A percentile compares a stretch with the other conserved stretches of the same genome.
Evolutionary conservation across 37 sponge, comb jelly and placozoan genomes (phyloP).

Genomic region (Amphimedon queenslandica): DNA sequence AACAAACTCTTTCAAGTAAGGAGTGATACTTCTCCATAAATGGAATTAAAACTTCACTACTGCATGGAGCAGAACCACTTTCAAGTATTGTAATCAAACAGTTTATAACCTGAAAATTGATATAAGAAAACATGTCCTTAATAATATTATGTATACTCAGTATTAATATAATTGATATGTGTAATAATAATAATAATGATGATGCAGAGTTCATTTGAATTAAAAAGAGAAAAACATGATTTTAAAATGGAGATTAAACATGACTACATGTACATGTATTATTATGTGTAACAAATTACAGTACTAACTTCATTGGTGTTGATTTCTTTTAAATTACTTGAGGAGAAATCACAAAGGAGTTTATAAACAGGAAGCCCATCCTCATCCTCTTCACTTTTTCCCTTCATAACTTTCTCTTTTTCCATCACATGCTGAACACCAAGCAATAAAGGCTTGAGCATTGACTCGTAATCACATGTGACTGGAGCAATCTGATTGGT

Average conservation of each 20-base stretch:
- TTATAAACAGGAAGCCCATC: not conserved
- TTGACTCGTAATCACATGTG: not conserved
- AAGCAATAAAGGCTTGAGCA: not conserved
- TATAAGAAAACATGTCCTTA: too few relatives aligned
- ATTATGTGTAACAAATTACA: too few relatives aligned
- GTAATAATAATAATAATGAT: too few relatives aligned
- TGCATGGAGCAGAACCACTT: not conserved
- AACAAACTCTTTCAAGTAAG: not conserved
- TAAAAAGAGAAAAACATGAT: too few relatives aligned
- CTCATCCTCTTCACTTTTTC: not conserved
- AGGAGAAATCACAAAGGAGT: not conserved
- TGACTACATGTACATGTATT: too few relatives aligned
- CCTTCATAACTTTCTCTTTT: not conserved
- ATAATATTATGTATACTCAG: not conserved
- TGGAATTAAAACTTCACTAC: not conserved
- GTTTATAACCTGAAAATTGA: conserved; percentile 1
- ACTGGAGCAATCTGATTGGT: not conserved
- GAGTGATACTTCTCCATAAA: not conserved
- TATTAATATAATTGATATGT: not conserved
- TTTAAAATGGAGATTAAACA: too few relatives aligned
- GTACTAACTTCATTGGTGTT: not conserved
- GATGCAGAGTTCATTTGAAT: too few relatives aligned
- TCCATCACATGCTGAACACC: conserved; percentile 42
- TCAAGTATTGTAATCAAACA: not conserved
- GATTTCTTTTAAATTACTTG: not conserved